These are phyloP conservation scores for Pyrocoelia pectoralis DNA, from an alignment of 2,888 invertebrate genomes.

Conservation along the genomic window DNA sequence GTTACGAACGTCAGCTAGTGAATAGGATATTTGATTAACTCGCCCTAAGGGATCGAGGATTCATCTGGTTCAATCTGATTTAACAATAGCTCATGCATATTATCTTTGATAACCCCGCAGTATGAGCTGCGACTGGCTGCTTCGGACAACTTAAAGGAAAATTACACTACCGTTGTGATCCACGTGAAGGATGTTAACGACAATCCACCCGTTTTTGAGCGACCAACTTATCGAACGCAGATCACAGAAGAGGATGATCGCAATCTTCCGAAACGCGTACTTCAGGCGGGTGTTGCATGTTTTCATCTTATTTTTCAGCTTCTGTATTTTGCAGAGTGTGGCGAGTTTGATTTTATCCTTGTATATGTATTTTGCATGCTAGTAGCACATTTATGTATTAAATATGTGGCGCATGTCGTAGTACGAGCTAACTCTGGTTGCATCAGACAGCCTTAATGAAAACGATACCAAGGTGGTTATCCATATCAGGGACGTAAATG, in stretches of 20 bases:
- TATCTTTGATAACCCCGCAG: conserved; percentile 60
- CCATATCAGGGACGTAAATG: conserved; percentile 86
- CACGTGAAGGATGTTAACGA: conserved; percentile 98
- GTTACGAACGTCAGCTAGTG: conserved; percentile 37
- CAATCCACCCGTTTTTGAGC: conserved; percentile 96
- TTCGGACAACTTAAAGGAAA: conserved; percentile 96
- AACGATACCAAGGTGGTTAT: conserved; percentile 85
- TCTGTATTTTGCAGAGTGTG: conserved; percentile 26
- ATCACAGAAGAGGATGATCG: conserved; percentile 96
- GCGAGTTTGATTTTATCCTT: neutral
- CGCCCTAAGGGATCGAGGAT: conserved; percentile 35
- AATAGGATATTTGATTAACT: conserved; percentile 42
- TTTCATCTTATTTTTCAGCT: conserved; percentile 34
- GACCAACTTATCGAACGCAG: conserved; percentile 93
- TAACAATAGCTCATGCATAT: conserved; percentile 38
- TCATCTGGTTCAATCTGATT: conserved; percentile 40
- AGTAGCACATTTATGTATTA: conserved; percentile 24
- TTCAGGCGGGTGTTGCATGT: conserved; percentile 72
- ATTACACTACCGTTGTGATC: conserved; percentile 95
- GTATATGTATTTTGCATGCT: conserved; percentile 27
- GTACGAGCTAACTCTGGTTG: conserved; percentile 89
- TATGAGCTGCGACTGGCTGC: conserved; percentile 94
- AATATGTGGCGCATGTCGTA: conserved; percentile 60
- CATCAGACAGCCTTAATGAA: conserved; percentile 90
- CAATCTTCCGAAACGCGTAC: conserved; percentile 90